Percentiles rank a stretch among this genome's conserved stretches.
These are phyloP conservation scores for Hecatera dysodea DNA, from an alignment of 2,888 invertebrate genomes.

Conservation along the genomic window DNA sequence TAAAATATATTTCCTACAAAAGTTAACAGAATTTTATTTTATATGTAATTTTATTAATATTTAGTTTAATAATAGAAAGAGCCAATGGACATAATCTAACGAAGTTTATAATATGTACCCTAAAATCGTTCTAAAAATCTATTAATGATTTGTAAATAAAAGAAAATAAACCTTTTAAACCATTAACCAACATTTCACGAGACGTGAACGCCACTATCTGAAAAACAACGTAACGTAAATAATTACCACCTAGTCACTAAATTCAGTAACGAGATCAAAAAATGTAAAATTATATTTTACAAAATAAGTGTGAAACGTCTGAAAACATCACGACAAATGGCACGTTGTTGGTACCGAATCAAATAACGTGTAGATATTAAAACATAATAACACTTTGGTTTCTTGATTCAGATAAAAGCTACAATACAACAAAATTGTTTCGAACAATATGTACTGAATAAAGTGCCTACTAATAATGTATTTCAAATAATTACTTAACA, in stretches of 20 bases:
- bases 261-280: conserved; percentile 61
- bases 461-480: conserved; percentile 45
- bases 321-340: conserved; percentile 53
- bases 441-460: conserved; percentile 55
- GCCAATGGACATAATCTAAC: conserved; percentile 41
- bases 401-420: conserved; percentile 45
- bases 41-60: not conserved
- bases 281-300: conserved; percentile 54
- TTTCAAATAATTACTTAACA: conserved; percentile 43
- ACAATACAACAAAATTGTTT: conserved; percentile 52
- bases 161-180: conserved; percentile 35
- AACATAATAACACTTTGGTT: conserved; percentile 53
- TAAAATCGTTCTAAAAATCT: conserved; percentile 20
- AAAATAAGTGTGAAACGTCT: conserved; percentile 42
- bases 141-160: conserved; percentile 45
- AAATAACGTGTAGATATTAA: conserved; percentile 41
- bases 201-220: conserved; percentile 27
- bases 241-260: conserved; percentile 57
- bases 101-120: conserved; percentile 45
- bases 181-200: conserved; percentile 36
- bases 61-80: conserved; percentile 27
- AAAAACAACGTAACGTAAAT: conserved; percentile 40
- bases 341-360: conserved; percentile 55
- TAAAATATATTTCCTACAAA: conserved; percentile 30
- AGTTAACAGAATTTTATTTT: conserved; percentile 44